Evolutionary conservation across 2,888 invertebrate genomes (phyloP), one percentile per base, ranked within the genome.

Genomic region (Caenorhabditis sp.): DNA sequence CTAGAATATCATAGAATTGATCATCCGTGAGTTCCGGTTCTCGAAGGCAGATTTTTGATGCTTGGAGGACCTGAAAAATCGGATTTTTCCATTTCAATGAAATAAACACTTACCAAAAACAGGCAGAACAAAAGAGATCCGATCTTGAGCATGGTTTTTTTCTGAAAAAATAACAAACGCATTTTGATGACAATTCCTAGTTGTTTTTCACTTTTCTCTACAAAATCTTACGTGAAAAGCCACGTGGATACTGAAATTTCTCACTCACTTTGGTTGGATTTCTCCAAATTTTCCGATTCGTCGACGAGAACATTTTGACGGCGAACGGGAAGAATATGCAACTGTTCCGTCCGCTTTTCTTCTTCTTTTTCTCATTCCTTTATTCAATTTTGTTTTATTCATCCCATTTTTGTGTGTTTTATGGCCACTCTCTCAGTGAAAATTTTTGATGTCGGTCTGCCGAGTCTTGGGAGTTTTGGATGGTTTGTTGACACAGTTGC

Each of bases 1-100:
- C 24, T 0, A 74, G 20, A 15, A 37, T n/a, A 51, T 74, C 60
- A n/a, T 32, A 60, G 56, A 74, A 74, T 35, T 74, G 20, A 9
- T 60, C 37, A 44, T 65, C 60, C 0, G 24, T 50, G 18, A 74
- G 11, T n/a, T 65, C 74, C 6, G 22, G 20, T n/a, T 60, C 65
- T 20, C 37, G 32, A n/a, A 40, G 9, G 28, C 65, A 74, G n/a
- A 56, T 40, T 20, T 74, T 50, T 3, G 47, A 13, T 5, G 64
- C 72, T 11, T 64, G 44, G 15, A 56, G 35, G 11, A 56, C 35
- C 72, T 72, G 64, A 35, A 71, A 53, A 47, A 3, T 4, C 40
- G 6, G 2, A 3, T 15, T 13, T 15, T 15, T 40, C 40, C 11
- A 40, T 15, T 9, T 13, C 3, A 40, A 47, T 18, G 18, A n/a